Conservation (phyloP, 2,113 vertebrate species). For the Lagopus leucura region DNA sequence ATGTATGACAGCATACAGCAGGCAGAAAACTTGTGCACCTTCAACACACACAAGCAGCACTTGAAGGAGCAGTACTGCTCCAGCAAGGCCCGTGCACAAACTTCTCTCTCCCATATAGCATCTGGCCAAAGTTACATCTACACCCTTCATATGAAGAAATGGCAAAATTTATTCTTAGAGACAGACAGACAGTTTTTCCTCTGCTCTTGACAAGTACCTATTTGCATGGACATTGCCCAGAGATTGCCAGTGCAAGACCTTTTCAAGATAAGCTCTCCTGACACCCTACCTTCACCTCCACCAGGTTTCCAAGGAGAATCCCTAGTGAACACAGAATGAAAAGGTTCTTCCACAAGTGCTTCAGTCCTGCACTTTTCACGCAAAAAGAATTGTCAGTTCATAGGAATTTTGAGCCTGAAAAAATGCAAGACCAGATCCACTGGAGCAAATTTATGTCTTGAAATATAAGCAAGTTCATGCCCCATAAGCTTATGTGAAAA, state of each 20-base stretch:
- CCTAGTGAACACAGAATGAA: background rate
- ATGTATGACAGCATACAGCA: accelerated
- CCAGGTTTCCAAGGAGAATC: background rate
- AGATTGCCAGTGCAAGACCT: background rate
- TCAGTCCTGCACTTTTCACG: background rate
- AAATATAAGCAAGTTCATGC: background rate
- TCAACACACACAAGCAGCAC: background rate
- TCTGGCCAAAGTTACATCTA: background rate
- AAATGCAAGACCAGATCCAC: background rate
- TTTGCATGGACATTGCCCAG: background rate
- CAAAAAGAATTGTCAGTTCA: background rate
- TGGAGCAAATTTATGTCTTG: background rate
- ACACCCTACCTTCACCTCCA: background rate
- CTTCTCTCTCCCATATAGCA: background rate
- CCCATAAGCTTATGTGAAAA: background rate
- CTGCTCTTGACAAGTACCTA: background rate
- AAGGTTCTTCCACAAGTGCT: background rate
- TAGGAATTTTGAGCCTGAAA: accelerated
- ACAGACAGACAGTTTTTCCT: background rate
- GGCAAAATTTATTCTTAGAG: accelerated
- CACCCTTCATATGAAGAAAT: accelerated
- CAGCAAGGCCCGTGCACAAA: too few relatives aligned
- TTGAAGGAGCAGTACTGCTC: background rate
- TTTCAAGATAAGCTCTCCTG: background rate
- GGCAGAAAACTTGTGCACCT: background rate